phyloP scores from a whole-genome alignment of 2,113 vertebrate genomes.

The Gobio gobio region DNA sequence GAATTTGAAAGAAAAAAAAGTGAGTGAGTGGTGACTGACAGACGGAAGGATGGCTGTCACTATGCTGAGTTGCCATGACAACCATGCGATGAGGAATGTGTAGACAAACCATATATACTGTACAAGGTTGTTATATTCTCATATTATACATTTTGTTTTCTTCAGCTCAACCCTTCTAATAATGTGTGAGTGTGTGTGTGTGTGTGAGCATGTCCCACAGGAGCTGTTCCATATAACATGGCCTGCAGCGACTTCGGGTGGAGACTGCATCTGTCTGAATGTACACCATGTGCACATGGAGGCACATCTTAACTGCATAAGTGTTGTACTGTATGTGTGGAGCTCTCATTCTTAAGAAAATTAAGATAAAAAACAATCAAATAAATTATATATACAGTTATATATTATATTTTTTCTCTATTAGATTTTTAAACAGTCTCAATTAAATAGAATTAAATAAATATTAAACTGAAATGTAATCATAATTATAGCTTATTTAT shows the following conservation, averaged over 20 bases:
- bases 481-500: background rate
- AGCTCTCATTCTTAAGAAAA: background rate
- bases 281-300: constrained; percentile 47
- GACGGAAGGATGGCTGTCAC: constrained; percentile 59
- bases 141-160: constrained; percentile 36
- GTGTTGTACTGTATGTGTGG: constrained; percentile 26
- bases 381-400: background rate
- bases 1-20: background rate
- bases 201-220: constrained; percentile 55
- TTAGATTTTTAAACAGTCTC: background rate
- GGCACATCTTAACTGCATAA: constrained; percentile 35
- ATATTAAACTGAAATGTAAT: background rate
- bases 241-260: constrained; percentile 62
- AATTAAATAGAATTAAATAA: background rate
- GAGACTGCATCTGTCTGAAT: constrained; percentile 55
- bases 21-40: constrained; percentile 56
- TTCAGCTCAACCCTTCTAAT: constrained; percentile 44
- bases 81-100: constrained; percentile 36
- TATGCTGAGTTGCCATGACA: constrained; percentile 71
- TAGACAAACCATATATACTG: constrained; percentile 26
- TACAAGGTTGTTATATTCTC: background rate
- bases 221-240: constrained; percentile 66
- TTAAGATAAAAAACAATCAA: background rate
- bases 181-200: constrained; percentile 30
- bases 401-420: background rate